phyloP scores from a whole-genome alignment of 2,113 vertebrate species.

The Lepisosteus osseus region DNA sequence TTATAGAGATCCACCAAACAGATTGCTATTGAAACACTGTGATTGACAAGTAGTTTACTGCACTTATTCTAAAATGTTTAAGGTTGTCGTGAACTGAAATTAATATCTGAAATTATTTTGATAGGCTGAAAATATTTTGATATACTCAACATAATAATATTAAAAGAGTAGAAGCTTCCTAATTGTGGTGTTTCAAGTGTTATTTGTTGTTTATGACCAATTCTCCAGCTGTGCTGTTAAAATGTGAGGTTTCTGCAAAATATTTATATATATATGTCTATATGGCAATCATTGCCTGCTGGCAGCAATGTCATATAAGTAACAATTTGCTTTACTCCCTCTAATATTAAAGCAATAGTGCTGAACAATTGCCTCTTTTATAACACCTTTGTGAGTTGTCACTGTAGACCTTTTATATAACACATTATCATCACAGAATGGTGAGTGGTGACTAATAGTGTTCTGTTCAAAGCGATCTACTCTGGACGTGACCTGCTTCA shows the following conservation, averaged over 20 bases:
- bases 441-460: conserved; percentile 16
- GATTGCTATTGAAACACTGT: no score
- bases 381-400: conserved; percentile 19
- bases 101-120: no score
- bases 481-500: conserved; percentile 10
- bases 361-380: conserved; percentile 14
- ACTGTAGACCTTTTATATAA: conserved; percentile 19
- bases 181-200: no score
- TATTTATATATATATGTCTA: neutral
- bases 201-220: neutral
- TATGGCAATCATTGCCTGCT: conserved; percentile 23
- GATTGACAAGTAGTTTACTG: no score
- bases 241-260: neutral
- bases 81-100: no score
- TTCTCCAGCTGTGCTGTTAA: conserved; percentile 4
- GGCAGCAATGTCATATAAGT: conserved; percentile 20
- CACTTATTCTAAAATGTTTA: no score
- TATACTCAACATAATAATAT: no score
- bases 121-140: no score
- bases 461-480: conserved; percentile 13
- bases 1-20: no score
- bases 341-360: conserved; percentile 19
- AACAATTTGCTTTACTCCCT: conserved; percentile 23
- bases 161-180: no score
- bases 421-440: conserved; percentile 18